Percentiles rank a stretch among this genome's conserved stretches.
Evolutionary conservation across 2,113 vertebrate genomes (phyloP).

Genomic region (Coracopsis vasa): DNA sequence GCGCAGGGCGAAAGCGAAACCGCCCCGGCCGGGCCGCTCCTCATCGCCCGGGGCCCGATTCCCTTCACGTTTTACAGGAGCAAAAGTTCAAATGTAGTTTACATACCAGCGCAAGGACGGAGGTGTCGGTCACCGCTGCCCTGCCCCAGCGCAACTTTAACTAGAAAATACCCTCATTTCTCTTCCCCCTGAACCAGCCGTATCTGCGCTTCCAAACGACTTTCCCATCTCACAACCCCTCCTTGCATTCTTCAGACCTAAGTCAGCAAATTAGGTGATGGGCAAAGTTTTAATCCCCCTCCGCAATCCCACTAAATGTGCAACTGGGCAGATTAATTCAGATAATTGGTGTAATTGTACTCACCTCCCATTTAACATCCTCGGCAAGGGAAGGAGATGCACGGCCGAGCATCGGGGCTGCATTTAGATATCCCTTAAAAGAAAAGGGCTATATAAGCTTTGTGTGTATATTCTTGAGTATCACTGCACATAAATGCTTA

Average conservation of each 20-base stretch:
- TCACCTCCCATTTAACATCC: background rate
- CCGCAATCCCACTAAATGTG: background rate
- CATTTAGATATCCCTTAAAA: background rate
- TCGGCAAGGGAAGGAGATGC: background rate
- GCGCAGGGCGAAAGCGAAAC: constrained; percentile 49
- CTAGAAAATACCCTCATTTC: background rate
- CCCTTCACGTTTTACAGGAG: constrained; percentile 4
- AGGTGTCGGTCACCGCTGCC: background rate
- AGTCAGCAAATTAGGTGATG: background rate
- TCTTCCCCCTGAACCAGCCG: background rate
- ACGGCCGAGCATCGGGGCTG: background rate
- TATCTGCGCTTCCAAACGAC: background rate
- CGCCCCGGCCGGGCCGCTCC: background rate
- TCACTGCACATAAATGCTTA: background rate
- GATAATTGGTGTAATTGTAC: background rate
- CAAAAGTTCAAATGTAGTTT: constrained; percentile 64
- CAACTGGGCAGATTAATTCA: background rate
- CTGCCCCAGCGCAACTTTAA: background rate
- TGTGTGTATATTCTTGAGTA: background rate
- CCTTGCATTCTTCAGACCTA: background rate
- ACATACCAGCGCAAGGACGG: background rate
- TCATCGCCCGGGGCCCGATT: background rate
- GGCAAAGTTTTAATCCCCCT: background rate
- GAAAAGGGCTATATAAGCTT: background rate
- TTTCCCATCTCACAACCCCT: background rate